Evolutionary conservation across 2,888 invertebrate genomes (phyloP).

Genomic region (Laothoe populi): DNA sequence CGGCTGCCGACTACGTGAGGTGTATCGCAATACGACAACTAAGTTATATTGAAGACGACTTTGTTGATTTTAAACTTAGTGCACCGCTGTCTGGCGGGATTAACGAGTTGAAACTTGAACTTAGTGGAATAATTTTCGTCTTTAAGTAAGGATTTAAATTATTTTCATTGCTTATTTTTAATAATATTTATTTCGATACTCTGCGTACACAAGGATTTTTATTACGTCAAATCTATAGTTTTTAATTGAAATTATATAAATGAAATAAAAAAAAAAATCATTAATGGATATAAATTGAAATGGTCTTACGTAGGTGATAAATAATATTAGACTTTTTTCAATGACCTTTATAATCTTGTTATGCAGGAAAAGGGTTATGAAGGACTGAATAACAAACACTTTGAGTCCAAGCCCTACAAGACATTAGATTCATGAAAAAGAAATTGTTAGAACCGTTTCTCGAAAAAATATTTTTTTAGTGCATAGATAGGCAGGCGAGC

Average conservation of each 20-base stretch:
- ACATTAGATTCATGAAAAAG: not conserved
- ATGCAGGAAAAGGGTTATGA: not conserved
- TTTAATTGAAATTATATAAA: too few species aligned
- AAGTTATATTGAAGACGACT: constrained; percentile 50
- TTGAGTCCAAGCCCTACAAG: not conserved
- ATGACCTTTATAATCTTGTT: not conserved
- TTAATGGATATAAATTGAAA: too few species aligned
- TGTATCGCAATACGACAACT: constrained; percentile 50
- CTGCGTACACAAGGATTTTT: too few species aligned
- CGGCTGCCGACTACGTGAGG: constrained; percentile 59
- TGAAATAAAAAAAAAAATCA: too few species aligned
- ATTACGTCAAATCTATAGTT: too few species aligned
- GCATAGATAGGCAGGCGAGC: too few species aligned
- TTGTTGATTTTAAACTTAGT: constrained; percentile 49
- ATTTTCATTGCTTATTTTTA: too few species aligned
- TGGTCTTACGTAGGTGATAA: too few species aligned
- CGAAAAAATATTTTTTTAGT: too few species aligned
- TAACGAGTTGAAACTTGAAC: not conserved
- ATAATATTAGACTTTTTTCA: too few species aligned
- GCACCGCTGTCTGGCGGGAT: constrained; percentile 32
- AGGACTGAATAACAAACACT: not conserved
- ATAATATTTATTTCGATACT: too few species aligned
- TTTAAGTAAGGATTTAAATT: not conserved
- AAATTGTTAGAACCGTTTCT: not conserved
- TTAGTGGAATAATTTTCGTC: not conserved